phyloP scores from a whole-genome alignment of 2,888 invertebrate species.

The Nomada lathburiana region DNA sequence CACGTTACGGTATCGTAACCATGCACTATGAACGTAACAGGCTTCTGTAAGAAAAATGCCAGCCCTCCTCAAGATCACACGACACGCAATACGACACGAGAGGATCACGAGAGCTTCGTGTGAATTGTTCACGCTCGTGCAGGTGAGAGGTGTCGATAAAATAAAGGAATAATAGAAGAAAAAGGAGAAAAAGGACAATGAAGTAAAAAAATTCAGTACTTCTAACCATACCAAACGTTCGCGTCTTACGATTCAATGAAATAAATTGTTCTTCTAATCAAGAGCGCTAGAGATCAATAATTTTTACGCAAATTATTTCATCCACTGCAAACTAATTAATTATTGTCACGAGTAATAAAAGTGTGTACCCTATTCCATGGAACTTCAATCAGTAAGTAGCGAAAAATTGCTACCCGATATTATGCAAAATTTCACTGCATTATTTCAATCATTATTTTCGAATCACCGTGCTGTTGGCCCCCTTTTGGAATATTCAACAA shows the following conservation, averaged over 20 bases:
- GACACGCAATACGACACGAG: not conserved
- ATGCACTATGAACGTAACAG: constrained; percentile 26
- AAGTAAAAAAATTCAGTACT: not conserved
- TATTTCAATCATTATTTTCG: not conserved
- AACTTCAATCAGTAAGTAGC: too few species aligned
- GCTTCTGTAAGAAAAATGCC: not conserved
- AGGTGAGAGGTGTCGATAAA: not conserved
- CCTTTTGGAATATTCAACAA: not conserved
- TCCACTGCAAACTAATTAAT: too few species aligned
- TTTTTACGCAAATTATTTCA: too few species aligned
- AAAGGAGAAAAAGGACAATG: too few species aligned
- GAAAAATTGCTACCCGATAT: too few species aligned
- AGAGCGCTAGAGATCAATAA: too few species aligned
- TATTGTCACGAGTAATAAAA: too few species aligned
- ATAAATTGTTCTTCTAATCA: too few species aligned
- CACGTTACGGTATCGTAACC: constrained; percentile 34
- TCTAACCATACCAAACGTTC: not conserved
- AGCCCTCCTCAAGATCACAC: not conserved
- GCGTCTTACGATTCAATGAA: too few species aligned
- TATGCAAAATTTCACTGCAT: not conserved
- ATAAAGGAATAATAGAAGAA: not conserved
- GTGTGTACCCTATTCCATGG: too few species aligned
- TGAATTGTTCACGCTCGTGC: not conserved
- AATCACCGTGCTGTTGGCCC: not conserved
- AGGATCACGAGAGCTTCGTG: not conserved